These are phyloP conservation scores for Actinostola sp. DNA, from an alignment of 92 coral and sea anemone species.

Conservation along the genomic window DNA sequence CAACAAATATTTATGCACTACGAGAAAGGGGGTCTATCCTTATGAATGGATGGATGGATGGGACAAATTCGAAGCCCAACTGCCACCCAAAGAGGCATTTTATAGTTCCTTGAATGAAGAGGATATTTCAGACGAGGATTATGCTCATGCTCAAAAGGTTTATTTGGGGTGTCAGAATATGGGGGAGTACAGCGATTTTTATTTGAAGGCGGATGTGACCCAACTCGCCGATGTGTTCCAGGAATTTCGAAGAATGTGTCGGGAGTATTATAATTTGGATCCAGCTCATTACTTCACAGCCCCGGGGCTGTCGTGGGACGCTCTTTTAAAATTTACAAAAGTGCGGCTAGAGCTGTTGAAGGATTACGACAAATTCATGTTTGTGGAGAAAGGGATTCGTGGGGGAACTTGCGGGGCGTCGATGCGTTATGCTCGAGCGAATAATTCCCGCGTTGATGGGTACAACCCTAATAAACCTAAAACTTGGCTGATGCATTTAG, in stretches of 20 bases:
- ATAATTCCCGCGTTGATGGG: background rate
- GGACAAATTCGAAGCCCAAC: slow-evolving; percentile 2
- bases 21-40: slow-evolving; percentile 20
- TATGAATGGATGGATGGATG: slow-evolving; percentile 26
- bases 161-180: background rate
- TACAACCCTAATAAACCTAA: background rate
- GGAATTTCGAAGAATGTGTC: background rate
- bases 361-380: background rate
- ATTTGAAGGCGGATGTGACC: background rate
- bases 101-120: background rate
- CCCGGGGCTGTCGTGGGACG: background rate
- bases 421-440: background rate
- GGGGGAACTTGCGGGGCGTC: background rate
- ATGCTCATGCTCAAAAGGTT: slow-evolving; percentile 21
- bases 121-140: slow-evolving; percentile 24
- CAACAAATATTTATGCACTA: too few species aligned
- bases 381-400: background rate
- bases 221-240: slow-evolving; percentile 6
- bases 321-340: background rate
- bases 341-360: background rate
- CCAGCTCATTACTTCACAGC: too few species aligned
- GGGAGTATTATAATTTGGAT: background rate
- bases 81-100: slow-evolving; percentile 9
- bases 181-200: slow-evolving; percentile 22
- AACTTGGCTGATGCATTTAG: background rate